Evolutionary conservation across 2,888 invertebrate species (phyloP).

Genomic region (Thecocarcelia acutangulata): DNA sequence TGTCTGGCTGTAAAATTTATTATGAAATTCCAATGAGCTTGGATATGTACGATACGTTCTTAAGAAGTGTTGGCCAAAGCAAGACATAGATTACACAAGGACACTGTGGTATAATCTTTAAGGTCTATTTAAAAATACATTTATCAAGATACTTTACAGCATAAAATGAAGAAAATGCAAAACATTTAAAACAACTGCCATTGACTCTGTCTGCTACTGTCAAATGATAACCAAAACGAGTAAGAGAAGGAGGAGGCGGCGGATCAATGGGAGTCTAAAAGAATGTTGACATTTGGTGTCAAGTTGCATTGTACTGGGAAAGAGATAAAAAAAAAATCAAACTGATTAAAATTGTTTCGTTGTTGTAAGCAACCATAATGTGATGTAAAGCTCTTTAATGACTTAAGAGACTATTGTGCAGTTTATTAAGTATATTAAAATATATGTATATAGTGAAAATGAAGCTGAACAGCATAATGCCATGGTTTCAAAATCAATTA

Average conservation of each 20-base stretch:
- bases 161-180: constrained; percentile 50
- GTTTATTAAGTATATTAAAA: neutral
- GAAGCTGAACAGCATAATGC: neutral
- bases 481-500: no score
- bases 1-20: constrained; percentile 58
- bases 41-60: neutral
- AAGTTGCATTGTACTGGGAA: neutral
- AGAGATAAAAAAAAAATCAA: neutral
- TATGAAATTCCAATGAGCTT: constrained; percentile 49
- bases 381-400: neutral
- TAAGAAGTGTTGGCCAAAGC: constrained; percentile 17
- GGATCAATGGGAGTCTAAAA: neutral
- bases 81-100: constrained; percentile 23
- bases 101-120: constrained; percentile 45
- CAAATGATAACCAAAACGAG: constrained; percentile 11
- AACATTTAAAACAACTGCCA: constrained; percentile 48
- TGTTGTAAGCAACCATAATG: neutral
- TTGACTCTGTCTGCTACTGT: constrained; percentile 45
- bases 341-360: neutral
- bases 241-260: no score
- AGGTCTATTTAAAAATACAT: constrained; percentile 67
- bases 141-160: constrained; percentile 54
- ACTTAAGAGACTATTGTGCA: neutral
- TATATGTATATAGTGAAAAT: neutral
- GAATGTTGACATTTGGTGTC: constrained; percentile 20